A percentile compares a stretch with the other conserved stretches of the same genome.
phyloP scores from a whole-genome alignment of 2,888 invertebrate species.

The Chesias legatella region DNA sequence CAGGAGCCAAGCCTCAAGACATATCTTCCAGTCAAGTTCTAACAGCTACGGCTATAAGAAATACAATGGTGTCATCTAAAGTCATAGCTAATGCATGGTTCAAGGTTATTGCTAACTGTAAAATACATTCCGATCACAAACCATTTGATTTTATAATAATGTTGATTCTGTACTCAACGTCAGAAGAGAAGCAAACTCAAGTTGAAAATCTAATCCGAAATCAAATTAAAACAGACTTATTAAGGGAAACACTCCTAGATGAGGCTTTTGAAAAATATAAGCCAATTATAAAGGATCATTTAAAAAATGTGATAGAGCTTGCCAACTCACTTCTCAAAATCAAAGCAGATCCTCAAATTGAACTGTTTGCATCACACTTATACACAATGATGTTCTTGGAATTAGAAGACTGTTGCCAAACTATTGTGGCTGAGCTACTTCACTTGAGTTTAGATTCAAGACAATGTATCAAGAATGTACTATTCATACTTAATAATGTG shows the following conservation, averaged over 20 bases:
- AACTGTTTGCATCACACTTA: slow-evolving; percentile 80
- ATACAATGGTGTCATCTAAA: slow-evolving; percentile 79
- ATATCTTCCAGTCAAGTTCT: slow-evolving; percentile 80
- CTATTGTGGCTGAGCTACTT: slow-evolving; percentile 63
- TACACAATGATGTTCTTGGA: slow-evolving; percentile 76
- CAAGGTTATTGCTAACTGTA: slow-evolving; percentile 76
- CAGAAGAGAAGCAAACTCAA: slow-evolving; percentile 80
- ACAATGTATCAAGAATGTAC: slow-evolving; percentile 56
- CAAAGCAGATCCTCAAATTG: slow-evolving; percentile 69
- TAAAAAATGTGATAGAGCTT: slow-evolving; percentile 77
- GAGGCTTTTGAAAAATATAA: slow-evolving; percentile 78
- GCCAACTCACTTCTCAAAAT: slow-evolving; percentile 77
- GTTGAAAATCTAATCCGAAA: slow-evolving; percentile 83
- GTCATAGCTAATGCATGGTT: slow-evolving; percentile 79
- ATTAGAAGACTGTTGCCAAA: slow-evolving; percentile 59
- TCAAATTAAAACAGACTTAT: slow-evolving; percentile 80
- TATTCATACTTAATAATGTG: slow-evolving; percentile 62
- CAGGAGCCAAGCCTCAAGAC: slow-evolving; percentile 69
- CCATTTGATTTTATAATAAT: slow-evolving; percentile 85
- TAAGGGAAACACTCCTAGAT: slow-evolving; percentile 79
- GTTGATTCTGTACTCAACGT: slow-evolving; percentile 82
- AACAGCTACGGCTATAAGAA: slow-evolving; percentile 79
- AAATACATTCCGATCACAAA: slow-evolving; percentile 76
- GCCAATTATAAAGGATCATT: slow-evolving; percentile 77
- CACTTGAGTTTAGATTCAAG: slow-evolving; percentile 62